Percentiles rank a stretch among this genome's conserved stretches.
These are phyloP conservation scores for Orchestes rusci DNA, from an alignment of 2,888 invertebrate species.

Conservation along the genomic window DNA sequence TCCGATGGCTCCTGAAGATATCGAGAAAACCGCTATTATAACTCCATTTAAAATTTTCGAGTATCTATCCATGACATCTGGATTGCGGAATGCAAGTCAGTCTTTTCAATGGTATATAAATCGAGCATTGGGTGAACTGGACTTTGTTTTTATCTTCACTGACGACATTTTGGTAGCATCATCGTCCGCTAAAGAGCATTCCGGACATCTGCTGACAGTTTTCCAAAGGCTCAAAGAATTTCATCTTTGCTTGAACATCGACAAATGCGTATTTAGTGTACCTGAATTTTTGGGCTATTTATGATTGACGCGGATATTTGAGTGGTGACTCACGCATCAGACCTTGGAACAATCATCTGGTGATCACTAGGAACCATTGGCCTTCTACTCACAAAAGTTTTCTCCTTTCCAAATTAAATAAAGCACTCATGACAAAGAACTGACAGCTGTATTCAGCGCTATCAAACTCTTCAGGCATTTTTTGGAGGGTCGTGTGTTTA, in stretches of 20 bases:
- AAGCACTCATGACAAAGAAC: background rate
- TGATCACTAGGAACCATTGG: background rate
- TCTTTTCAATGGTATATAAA: too few relatives aligned
- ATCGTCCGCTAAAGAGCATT: too few relatives aligned
- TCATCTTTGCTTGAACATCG: too few relatives aligned
- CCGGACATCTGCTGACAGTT: slow-evolving; percentile 21
- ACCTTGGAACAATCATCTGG: background rate
- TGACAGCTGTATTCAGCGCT: slow-evolving; percentile 4
- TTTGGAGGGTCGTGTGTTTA: slow-evolving; percentile 6
- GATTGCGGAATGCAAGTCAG: slow-evolving; percentile 39
- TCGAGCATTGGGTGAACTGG: background rate
- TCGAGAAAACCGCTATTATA: slow-evolving; percentile 31
- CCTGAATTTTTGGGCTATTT: background rate
- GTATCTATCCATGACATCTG: slow-evolving; percentile 35
- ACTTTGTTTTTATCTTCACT: too few relatives aligned
- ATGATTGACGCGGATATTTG: background rate
- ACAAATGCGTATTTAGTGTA: too few relatives aligned
- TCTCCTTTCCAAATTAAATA: background rate
- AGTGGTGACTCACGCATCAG: background rate
- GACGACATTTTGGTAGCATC: too few relatives aligned
- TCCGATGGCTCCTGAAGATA: slow-evolving; percentile 16
- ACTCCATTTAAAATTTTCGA: slow-evolving; percentile 32
- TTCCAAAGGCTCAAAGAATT: too few relatives aligned
- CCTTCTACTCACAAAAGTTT: background rate
- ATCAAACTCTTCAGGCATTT: slow-evolving; percentile 8